Evolutionary conservation across 2,797 vertebrate genomes (phyloP).

Genomic region (Xenentodon cancila): DNA sequence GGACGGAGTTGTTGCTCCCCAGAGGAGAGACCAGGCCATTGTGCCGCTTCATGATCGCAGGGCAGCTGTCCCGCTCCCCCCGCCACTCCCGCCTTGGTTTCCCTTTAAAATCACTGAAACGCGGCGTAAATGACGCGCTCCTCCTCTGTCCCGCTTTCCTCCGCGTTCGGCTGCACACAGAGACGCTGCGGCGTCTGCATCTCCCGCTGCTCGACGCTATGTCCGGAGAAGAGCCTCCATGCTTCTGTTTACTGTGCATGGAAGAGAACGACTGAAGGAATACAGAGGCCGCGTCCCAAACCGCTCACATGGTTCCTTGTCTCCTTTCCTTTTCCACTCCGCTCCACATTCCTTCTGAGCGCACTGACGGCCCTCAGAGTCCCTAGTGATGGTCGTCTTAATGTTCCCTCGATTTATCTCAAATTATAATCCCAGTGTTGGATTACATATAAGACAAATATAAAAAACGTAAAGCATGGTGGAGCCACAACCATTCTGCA

Average conservation of each 20-base stretch:
- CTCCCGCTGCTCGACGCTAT: constrained; percentile 72
- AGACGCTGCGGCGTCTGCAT: constrained; percentile 69
- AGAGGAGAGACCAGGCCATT: constrained; percentile 83
- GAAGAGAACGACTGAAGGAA: constrained; percentile 71
- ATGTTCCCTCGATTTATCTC: too few relatives aligned
- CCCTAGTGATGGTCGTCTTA: too few relatives aligned
- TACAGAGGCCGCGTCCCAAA: constrained; percentile 66
- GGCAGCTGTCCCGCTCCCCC: constrained; percentile 65
- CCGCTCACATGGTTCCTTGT: constrained; percentile 46
- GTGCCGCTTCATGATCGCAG: constrained; percentile 80
- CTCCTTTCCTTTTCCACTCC: constrained; percentile 51
- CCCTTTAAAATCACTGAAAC: constrained; percentile 18
- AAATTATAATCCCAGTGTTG: too few relatives aligned
- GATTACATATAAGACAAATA: too few relatives aligned
- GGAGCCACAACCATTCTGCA: too few relatives aligned
- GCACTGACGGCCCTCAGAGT: background rate
- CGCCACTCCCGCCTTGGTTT: constrained; percentile 27
- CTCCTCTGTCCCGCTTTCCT: constrained; percentile 36
- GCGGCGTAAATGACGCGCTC: constrained; percentile 29
- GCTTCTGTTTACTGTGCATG: constrained; percentile 78
- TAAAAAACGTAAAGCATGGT: too few relatives aligned
- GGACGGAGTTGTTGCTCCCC: constrained; percentile 82
- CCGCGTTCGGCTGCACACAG: constrained; percentile 46
- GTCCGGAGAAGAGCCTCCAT: constrained; percentile 74
- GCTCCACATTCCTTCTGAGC: background rate